Evolutionary conservation across 2,113 vertebrate genomes (phyloP).

Genomic region (Peromyscus leucopus): DNA sequence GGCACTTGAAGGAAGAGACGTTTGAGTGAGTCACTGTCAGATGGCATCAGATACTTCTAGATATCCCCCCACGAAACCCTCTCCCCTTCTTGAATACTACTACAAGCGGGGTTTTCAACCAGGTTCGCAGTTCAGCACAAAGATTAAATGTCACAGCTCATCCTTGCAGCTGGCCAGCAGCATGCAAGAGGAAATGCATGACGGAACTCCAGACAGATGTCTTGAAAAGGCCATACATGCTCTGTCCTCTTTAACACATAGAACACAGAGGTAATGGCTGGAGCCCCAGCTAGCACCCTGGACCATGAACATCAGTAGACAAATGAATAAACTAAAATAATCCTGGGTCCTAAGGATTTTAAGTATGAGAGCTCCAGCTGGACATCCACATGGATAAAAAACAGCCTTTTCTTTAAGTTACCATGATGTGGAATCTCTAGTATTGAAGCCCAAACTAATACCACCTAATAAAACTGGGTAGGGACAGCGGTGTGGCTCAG

Average conservation of each 20-base stretch:
- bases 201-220: not conserved
- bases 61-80: not conserved
- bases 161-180: not conserved
- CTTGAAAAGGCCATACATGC: not conserved
- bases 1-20: not conserved
- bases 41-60: not conserved
- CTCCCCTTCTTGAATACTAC: not conserved
- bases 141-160: not conserved
- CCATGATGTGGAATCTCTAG: not conserved
- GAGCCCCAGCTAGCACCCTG: not conserved
- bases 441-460: constrained; percentile 14
- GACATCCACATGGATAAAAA: constrained; percentile 1
- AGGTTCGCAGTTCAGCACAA: not conserved
- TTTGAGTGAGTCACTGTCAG: not conserved
- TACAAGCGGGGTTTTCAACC: not conserved
- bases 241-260: not conserved
- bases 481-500: not conserved
- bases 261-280: constrained; percentile 1
- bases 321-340: not conserved
- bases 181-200: not conserved
- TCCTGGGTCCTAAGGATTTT: not conserved
- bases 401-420: not conserved
- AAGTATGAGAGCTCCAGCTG: not conserved
- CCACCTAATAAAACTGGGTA: not conserved
- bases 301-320: not conserved